These are phyloP conservation scores for Nasonia vitripennis DNA, from an alignment of 1,140 invertebrate species.

Conservation along the genomic window DNA sequence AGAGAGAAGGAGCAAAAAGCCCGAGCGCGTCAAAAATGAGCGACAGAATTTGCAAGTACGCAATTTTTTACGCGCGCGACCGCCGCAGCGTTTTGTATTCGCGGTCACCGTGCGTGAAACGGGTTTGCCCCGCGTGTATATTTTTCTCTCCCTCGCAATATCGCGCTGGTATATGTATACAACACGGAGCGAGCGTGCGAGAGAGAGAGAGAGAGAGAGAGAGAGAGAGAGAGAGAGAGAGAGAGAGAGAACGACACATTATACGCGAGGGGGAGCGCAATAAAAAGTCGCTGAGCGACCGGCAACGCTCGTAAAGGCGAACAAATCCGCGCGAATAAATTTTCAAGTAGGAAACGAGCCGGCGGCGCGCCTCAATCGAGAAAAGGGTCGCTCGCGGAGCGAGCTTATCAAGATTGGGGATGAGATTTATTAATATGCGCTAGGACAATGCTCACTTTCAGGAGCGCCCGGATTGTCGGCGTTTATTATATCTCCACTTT, in stretches of 20 bases:
- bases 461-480: background rate
- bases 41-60: slow-evolving; percentile 23
- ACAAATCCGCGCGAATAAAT: slow-evolving; percentile 51
- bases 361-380: background rate
- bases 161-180: background rate
- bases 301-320: slow-evolving; percentile 32
- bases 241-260: background rate
- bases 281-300: slow-evolving; percentile 26
- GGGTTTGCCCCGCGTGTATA: slow-evolving; percentile 24
- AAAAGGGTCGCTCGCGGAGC: background rate
- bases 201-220: no score
- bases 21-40: background rate
- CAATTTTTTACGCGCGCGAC: slow-evolving; percentile 18
- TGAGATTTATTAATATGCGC: slow-evolving; percentile 46
- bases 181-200: no score
- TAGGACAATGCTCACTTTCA: slow-evolving; percentile 43
- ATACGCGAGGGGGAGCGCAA: background rate
- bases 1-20: background rate
- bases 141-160: background rate
- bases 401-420: slow-evolving; percentile 35
- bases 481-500: slow-evolving; percentile 20
- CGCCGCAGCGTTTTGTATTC: background rate
- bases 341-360: slow-evolving; percentile 45
- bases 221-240: no score
- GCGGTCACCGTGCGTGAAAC: slow-evolving; percentile 26